Evolutionary conservation across 2,113 vertebrate species (phyloP), one percentile per base, ranked within the genome.

Genomic region (Serinus canaria): DNA sequence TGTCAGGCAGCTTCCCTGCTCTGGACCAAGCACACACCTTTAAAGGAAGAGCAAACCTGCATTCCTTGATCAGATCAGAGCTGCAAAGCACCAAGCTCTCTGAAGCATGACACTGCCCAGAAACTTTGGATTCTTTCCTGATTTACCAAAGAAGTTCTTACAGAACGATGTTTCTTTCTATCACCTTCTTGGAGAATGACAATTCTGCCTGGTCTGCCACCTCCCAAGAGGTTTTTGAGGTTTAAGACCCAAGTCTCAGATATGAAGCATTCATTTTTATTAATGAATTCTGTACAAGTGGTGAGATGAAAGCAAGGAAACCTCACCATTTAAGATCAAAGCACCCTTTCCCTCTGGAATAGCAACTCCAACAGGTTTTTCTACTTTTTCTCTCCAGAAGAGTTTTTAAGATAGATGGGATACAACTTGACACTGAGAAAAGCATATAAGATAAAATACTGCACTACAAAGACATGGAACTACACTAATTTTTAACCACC

Each of bases 311-410:
- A 92, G 91, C 41, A 21, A 79, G 69, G 28, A 92, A 92, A 46
- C 62, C 46, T 87, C 78, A n/a, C 56, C 52, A 68, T 46, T 72
- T 72, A 73, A 91, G 82, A 95, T 90, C 78, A 96, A 94, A 91
- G 82, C 39, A 77, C 11, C 28, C 35, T 12, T 68, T 55, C 46
- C 74, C 67, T 84, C 87, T 69, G 74, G 87, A 96, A 89, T 1
- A 94, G 89, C 89, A 81, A 87, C 69, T 87, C 84, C 74, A 96
- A 91, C 89, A 92, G 87, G 91, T 94, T 92, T 94, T 92, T 78
- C 89, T 69, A 73, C 82, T 83, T 58, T 94, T 81, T 62, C 39
- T 46, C 66, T 76, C 41, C 67, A 89, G 17, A 68, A 35, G 60
- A 76, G 28, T 89, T 95, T 94, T 89, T 87, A 49, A 90, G 73